A percentile compares a stretch with the other conserved stretches of the same genome.
These are phyloP conservation scores for Onychostoma macrolepis DNA, from an alignment of 2,113 vertebrate species.

Conservation along the genomic window DNA sequence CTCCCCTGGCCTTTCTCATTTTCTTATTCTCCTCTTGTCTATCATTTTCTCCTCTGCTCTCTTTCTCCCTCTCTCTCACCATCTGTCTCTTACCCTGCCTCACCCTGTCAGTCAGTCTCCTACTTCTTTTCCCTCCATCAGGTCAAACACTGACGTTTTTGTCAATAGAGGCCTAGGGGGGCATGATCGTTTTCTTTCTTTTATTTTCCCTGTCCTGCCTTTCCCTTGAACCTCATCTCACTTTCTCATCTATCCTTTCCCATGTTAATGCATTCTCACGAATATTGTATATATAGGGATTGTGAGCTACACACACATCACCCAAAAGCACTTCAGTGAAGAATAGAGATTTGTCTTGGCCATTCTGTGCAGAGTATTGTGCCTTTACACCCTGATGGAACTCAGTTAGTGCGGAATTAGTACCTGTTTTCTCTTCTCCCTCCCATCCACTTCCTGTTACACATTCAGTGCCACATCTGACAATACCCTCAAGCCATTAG, in stretches of 20 bases:
- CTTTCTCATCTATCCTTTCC: not conserved
- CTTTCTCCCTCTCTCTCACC: not conserved
- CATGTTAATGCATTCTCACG: not conserved
- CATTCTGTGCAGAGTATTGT: not conserved
- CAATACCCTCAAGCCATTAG: slow-evolving; percentile 23
- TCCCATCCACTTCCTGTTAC: not conserved
- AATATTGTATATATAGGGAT: not conserved
- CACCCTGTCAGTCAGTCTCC: slow-evolving; percentile 1
- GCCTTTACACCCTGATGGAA: not conserved
- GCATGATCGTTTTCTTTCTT: slow-evolving; percentile 23
- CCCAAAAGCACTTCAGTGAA: not conserved
- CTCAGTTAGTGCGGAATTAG: not conserved
- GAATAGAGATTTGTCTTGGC: not conserved
- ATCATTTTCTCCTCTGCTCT: not conserved
- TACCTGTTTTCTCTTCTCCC: not conserved
- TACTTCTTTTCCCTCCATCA: slow-evolving; percentile 29
- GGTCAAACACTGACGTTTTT: slow-evolving; percentile 41
- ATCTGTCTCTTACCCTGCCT: slow-evolving; percentile 6
- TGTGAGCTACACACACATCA: not conserved
- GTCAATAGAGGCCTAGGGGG: slow-evolving; percentile 40
- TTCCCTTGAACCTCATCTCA: not conserved
- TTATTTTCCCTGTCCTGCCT: slow-evolving; percentile 33
- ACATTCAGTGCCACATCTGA: not conserved
- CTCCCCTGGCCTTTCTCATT: not conserved
- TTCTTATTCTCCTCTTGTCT: not conserved